phyloP scores from a whole-genome alignment of 1,140 invertebrate species.

The Diploscapter pachys region DNA sequence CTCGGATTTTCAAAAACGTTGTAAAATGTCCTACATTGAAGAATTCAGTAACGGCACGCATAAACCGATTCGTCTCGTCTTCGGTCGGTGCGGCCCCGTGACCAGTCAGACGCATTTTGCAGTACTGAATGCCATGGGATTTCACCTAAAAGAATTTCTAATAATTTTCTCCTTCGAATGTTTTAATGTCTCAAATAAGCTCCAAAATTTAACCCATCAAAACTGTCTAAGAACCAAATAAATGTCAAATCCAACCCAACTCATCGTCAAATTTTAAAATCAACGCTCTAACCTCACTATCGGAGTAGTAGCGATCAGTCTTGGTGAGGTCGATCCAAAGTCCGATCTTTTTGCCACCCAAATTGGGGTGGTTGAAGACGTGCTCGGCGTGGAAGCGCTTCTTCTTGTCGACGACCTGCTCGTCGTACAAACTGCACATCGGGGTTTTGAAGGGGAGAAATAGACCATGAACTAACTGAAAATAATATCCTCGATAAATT shows the following conservation, averaged over 20 bases:
- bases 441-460: conserved; percentile 58
- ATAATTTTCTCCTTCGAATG: neutral
- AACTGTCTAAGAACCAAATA: no score
- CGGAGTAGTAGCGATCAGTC: conserved; percentile 85
- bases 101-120: conserved; percentile 66
- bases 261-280: conserved; percentile 69
- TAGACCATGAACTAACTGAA: conserved; percentile 42
- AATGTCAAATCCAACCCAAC: conserved; percentile 53
- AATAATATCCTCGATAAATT: conserved; percentile 1
- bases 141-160: conserved; percentile 64
- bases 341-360: conserved; percentile 72
- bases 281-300: conserved; percentile 65
- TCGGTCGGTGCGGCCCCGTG: conserved; percentile 57
- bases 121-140: conserved; percentile 67
- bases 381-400: conserved; percentile 46
- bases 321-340: conserved; percentile 95
- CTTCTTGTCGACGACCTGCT: conserved; percentile 38
- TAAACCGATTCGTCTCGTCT: conserved; percentile 58
- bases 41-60: conserved; percentile 54
- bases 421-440: conserved; percentile 46
- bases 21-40: neutral
- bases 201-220: no score
- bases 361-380: conserved; percentile 28
- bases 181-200: neutral
- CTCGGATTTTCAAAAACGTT: no score